A percentile compares a stretch with the other conserved stretches of the same genome.
phyloP scores from a whole-genome alignment of 2,888 invertebrate species.

The Eurois occulta region DNA sequence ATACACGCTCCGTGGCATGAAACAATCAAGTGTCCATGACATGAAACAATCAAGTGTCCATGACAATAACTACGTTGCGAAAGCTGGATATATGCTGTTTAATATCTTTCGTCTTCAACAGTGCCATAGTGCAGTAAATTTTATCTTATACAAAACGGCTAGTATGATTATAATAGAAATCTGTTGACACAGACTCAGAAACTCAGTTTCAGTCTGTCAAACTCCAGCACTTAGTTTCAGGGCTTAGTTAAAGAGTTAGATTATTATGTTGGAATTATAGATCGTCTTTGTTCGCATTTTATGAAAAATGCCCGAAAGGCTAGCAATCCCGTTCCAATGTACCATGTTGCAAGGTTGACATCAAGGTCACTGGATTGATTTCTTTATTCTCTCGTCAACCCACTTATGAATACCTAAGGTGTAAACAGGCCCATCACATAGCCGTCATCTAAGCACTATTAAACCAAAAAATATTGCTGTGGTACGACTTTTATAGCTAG shows the following conservation, averaged over 20 bases:
- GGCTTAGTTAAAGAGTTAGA: background rate
- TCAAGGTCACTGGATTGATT: background rate
- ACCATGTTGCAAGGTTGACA: background rate
- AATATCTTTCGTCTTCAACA: constrained; percentile 16
- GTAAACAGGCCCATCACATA: background rate
- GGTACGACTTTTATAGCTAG: background rate
- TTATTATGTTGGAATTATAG: background rate
- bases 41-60: constrained; percentile 83
- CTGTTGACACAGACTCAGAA: background rate
- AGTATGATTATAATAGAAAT: background rate
- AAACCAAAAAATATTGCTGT: background rate
- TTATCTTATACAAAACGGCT: constrained; percentile 2
- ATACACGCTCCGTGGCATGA: constrained; percentile 76
- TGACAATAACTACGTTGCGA: constrained; percentile 68
- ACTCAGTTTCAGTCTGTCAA: background rate
- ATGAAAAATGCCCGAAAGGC: background rate
- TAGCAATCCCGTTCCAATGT: background rate
- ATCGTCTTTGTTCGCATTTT: background rate
- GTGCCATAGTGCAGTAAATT: background rate
- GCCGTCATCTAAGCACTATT: background rate
- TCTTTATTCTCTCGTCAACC: background rate
- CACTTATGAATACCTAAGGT: background rate
- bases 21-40: constrained; percentile 83
- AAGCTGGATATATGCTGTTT: constrained; percentile 48
- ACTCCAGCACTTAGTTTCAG: background rate